Evolutionary conservation across 2,797 vertebrate species (phyloP).

Genomic region (Masticophis lateralis): DNA sequence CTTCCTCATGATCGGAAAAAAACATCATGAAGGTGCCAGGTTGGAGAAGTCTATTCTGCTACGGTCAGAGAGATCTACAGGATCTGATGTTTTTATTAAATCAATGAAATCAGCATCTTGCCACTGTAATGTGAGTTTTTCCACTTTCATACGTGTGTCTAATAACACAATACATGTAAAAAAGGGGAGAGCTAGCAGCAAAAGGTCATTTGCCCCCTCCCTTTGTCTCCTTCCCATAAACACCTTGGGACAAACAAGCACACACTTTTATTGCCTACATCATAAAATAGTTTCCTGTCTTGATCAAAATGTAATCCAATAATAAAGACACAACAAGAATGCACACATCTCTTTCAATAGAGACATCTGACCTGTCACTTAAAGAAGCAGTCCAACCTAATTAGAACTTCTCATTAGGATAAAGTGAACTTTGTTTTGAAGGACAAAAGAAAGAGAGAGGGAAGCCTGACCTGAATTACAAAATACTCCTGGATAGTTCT

Average conservation of each 20-base stretch:
- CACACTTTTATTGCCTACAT: slow-evolving; percentile 19
- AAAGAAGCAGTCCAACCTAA: slow-evolving; percentile 58
- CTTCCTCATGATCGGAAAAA: not conserved
- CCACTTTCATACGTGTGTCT: not conserved
- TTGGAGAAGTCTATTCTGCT: not conserved
- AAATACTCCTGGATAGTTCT: not conserved
- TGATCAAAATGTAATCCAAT: slow-evolving; percentile 56
- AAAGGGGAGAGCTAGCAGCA: not conserved
- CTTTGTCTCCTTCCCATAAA: not conserved
- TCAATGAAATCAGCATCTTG: not conserved
- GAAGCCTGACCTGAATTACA: slow-evolving; percentile 31
- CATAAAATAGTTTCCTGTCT: slow-evolving; percentile 48
- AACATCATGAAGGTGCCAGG: not conserved
- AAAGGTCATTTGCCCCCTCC: not conserved
- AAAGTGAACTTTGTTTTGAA: slow-evolving; percentile 42
- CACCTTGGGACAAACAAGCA: not conserved
- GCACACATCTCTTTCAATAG: slow-evolving; percentile 56
- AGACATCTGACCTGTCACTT: slow-evolving; percentile 57
- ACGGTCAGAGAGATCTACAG: not conserved
- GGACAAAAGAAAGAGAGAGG: not conserved
- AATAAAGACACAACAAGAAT: slow-evolving; percentile 57
- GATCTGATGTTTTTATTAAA: not conserved
- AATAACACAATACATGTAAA: not conserved
- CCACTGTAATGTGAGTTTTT: not conserved
- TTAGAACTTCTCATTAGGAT: slow-evolving; percentile 54